Conservation (phyloP, 2,113 vertebrate species). For the Bubo bubo region DNA sequence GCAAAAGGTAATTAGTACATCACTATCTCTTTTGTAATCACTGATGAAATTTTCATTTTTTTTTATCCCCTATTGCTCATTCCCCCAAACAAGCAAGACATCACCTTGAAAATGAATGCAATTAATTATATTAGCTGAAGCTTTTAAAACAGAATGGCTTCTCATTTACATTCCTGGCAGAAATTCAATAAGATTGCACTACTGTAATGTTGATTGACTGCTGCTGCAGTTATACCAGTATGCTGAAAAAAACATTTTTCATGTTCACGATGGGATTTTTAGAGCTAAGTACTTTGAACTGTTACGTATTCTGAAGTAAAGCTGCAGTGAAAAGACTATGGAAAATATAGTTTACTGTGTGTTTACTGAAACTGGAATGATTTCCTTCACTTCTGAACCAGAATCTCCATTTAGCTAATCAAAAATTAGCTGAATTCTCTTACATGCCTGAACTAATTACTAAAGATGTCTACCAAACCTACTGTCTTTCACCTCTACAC, state of each 20-base stretch:
- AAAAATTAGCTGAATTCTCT: not conserved
- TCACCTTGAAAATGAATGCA: conserved; percentile 62
- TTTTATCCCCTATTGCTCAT: not conserved
- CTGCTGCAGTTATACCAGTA: not conserved
- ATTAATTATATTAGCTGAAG: conserved; percentile 58
- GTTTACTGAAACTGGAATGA: not conserved
- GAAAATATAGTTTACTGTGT: not conserved
- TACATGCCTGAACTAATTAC: not conserved
- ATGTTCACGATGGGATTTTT: not conserved
- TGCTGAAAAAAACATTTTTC: not conserved
- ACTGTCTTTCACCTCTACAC: not conserved
- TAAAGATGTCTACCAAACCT: not conserved
- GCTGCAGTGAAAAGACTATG: not conserved
- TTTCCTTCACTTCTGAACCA: not conserved
- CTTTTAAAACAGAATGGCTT: conserved; percentile 25
- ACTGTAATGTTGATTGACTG: not conserved
- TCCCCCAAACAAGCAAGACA: conserved; percentile 50
- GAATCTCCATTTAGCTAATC: not conserved
- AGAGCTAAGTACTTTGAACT: not conserved
- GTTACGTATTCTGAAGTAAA: not conserved
- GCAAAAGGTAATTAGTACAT: conserved; percentile 66
- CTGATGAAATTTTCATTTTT: conserved; percentile 40
- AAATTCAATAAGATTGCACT: not conserved
- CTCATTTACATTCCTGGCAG: conserved; percentile 54
- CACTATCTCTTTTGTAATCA: conserved; percentile 48